Conservation (phyloP, 2,888 invertebrate species). For the Teinopalpus imperialis region DNA sequence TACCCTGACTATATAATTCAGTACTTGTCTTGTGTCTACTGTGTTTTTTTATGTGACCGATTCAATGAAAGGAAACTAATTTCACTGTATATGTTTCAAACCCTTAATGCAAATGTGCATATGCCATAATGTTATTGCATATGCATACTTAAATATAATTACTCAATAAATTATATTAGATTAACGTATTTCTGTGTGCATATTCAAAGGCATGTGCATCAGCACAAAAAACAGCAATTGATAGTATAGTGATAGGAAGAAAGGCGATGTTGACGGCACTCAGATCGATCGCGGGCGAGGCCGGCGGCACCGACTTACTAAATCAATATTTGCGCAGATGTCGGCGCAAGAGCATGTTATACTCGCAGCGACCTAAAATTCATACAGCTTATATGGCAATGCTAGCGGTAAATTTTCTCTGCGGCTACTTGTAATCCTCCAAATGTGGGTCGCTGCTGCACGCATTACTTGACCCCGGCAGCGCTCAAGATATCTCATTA, state of each 20-base stretch:
- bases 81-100: too few relatives aligned
- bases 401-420: conserved; percentile 81
- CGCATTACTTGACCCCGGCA: conserved; percentile 73
- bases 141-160: too few relatives aligned
- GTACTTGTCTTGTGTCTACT: too few relatives aligned
- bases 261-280: conserved; percentile 41
- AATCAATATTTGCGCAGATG: conserved; percentile 82
- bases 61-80: too few relatives aligned
- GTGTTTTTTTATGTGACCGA: too few relatives aligned
- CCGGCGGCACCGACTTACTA: conserved; percentile 74
- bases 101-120: too few relatives aligned
- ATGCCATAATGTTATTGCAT: too few relatives aligned
- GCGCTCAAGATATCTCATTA: conserved; percentile 68
- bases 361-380: conserved; percentile 80
- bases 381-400: conserved; percentile 80
- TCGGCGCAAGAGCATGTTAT: conserved; percentile 78
- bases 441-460: conserved; percentile 78
- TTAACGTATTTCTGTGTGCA: too few relatives aligned
- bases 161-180: too few relatives aligned
- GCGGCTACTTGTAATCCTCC: conserved; percentile 80
- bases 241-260: conserved; percentile 39
- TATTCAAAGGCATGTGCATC: too few relatives aligned
- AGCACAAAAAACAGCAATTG: conserved; percentile 33
- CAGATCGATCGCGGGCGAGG: conserved; percentile 43
- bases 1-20: too few relatives aligned